phyloP scores from a whole-genome alignment of 2,797 vertebrate genomes.

The Cryptoprocta ferox region DNA sequence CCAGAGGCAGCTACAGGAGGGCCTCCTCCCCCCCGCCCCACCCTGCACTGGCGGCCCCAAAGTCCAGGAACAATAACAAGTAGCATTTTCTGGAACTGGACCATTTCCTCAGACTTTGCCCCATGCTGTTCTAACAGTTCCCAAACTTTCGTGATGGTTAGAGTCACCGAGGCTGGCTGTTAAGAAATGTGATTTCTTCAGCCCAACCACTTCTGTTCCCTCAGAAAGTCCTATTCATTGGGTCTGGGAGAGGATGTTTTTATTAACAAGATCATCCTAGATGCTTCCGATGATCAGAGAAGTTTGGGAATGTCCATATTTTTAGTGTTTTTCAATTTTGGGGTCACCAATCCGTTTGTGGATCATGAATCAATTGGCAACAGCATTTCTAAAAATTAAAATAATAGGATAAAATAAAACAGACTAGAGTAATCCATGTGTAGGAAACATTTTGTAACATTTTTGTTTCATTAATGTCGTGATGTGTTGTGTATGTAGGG shows the following conservation, averaged over 20 bases:
- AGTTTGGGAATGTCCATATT: background rate
- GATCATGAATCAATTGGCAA: background rate
- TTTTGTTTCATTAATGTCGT: background rate
- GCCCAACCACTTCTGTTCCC: fast-evolving
- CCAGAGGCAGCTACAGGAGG: fast-evolving
- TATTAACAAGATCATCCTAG: background rate
- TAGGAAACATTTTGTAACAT: background rate
- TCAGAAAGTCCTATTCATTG: background rate
- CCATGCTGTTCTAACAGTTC: background rate
- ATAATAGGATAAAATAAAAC: background rate
- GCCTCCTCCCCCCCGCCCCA: fast-evolving
- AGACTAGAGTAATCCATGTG: background rate
- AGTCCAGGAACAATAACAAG: background rate
- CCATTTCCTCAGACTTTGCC: background rate
- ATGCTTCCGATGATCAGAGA: background rate
- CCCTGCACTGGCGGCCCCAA: background rate
- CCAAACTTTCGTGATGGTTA: background rate
- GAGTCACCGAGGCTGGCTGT: background rate
- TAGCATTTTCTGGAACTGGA: background rate
- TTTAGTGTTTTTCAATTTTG: background rate
- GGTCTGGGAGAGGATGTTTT: background rate
- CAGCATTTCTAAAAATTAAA: background rate
- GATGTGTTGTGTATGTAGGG: background rate
- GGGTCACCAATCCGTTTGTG: background rate
- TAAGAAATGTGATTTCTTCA: background rate